Conservation (phyloP, 1,140 invertebrate genomes). For the Helicoverpa zea region DNA sequence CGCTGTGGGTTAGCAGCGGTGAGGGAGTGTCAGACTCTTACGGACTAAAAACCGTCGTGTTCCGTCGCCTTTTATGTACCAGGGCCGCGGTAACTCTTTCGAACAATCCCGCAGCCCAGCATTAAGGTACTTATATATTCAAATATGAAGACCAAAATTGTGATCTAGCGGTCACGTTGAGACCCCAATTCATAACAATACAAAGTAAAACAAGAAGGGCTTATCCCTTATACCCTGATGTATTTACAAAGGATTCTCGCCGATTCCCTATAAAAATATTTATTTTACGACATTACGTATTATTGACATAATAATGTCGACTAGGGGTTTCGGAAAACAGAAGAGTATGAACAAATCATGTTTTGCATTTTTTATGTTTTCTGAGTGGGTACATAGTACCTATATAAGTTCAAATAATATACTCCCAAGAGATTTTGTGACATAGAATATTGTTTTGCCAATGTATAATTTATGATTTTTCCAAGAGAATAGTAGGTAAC, state of each 20-base stretch:
- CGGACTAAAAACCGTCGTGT: too few species aligned
- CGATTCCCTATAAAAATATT: conserved; percentile 38
- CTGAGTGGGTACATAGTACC: background rate
- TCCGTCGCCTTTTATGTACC: too few species aligned
- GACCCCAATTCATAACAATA: conserved; percentile 21
- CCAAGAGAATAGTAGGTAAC: background rate
- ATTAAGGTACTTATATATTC: background rate
- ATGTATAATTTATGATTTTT: conserved; percentile 20
- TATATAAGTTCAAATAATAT: background rate
- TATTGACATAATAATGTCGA: conserved; percentile 34
- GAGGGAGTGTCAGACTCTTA: too few species aligned
- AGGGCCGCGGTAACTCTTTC: too few species aligned
- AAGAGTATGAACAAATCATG: background rate
- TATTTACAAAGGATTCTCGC: conserved; percentile 43
- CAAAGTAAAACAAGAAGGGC: background rate
- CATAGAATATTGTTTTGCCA: background rate
- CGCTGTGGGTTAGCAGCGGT: too few species aligned
- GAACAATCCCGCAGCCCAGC: too few species aligned
- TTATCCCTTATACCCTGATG: conserved; percentile 19
- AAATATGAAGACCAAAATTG: conserved; percentile 2
- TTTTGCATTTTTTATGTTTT: conserved; percentile 26
- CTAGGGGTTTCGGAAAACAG: background rate
- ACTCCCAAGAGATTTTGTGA: background rate
- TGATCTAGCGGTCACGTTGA: conserved; percentile 18
- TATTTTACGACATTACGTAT: conserved; percentile 35